Conservation (phyloP, 2,113 vertebrate genomes). For the Orycteropus afer region DNA sequence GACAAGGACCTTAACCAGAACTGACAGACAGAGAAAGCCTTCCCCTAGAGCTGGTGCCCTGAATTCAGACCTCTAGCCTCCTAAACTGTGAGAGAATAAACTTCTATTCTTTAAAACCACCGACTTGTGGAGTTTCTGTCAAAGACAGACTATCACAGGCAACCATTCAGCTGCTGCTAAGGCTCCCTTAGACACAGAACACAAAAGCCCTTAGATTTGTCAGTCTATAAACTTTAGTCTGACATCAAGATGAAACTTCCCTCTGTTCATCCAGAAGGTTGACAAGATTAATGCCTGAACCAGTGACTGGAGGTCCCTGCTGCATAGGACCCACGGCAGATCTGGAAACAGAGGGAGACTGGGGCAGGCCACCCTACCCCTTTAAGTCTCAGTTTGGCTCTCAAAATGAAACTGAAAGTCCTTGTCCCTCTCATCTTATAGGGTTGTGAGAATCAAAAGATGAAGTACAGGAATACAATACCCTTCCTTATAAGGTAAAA, state of each 20-base stretch:
- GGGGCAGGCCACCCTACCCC: no score
- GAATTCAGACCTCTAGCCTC: no score
- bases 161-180: not conserved
- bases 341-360: not conserved
- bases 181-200: fast-evolving
- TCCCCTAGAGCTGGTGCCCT: no score
- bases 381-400: not conserved
- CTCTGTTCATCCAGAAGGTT: not conserved
- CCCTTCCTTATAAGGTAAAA: not conserved
- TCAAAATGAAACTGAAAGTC: not conserved
- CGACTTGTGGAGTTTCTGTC: no score
- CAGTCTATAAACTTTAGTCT: not conserved
- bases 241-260: not conserved
- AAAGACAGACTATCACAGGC: no score
- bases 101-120: no score
- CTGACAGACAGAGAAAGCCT: no score
- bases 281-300: not conserved
- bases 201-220: no score
- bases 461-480: not conserved
- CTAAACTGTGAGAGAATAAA: no score
- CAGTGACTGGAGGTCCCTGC: not conserved
- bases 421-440: not conserved
- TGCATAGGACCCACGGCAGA: not conserved
- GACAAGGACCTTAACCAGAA: no score
- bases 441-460: not conserved